Conservation (phyloP, 2,888 invertebrate species). For the Lutraria lutraria region DNA sequence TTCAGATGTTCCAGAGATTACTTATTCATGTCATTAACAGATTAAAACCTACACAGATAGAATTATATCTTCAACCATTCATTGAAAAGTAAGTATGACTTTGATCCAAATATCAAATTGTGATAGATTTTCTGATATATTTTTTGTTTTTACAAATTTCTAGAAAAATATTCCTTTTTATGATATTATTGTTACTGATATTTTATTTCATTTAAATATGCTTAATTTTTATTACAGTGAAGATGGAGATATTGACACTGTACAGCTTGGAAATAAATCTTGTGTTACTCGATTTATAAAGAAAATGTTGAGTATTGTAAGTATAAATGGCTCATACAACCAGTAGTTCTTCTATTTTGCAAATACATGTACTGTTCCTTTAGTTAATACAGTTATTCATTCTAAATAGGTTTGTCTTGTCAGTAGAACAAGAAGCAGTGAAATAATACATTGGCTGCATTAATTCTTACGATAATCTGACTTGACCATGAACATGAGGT, state of each 20-base stretch:
- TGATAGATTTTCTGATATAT: no score
- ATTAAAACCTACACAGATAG: slow-evolving; percentile 90
- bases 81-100: slow-evolving; percentile 76
- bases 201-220: not conserved
- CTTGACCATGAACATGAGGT: no score
- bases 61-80: slow-evolving; percentile 89
- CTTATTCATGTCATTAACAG: slow-evolving; percentile 97
- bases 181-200: no score
- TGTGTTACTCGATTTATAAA: slow-evolving; percentile 97
- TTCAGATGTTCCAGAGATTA: slow-evolving; percentile 94
- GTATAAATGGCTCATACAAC: slow-evolving; percentile 78
- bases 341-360: not conserved
- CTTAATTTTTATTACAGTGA: slow-evolving; percentile 63
- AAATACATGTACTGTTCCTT: no score
- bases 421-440: not conserved
- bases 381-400: not conserved
- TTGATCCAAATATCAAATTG: not conserved
- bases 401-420: not conserved
- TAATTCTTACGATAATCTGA: no score
- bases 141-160: no score
- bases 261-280: slow-evolving; percentile 83
- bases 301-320: slow-evolving; percentile 93
- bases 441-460: no score
- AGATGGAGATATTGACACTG: slow-evolving; percentile 79
- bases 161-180: no score